Evolutionary conservation across 1,140 invertebrate species (phyloP), one percentile per base, ranked within the genome.

Genomic region (Andricus grossulariae): DNA sequence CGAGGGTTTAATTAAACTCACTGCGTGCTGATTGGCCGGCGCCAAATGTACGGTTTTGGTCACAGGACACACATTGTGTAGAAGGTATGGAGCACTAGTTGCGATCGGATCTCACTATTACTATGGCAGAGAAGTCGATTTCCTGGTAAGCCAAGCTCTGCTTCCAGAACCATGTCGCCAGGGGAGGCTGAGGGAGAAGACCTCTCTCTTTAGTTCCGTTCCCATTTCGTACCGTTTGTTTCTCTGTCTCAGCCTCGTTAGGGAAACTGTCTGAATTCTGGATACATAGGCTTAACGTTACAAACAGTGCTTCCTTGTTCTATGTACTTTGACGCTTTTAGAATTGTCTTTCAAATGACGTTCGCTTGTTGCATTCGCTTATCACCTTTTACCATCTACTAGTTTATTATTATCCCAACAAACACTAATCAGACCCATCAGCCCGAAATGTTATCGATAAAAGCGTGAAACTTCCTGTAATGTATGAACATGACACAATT

Each of bases 1-100:
- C 60, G 60, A 45, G 60, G 25, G 83, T 86, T 84, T 86, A 85
- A 86, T 86, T 86, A 86, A 86, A 86, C 80, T 83, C 72, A 15
- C 54, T n/a, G 72, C 66, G 13, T 60, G 74, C 73, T 74, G 73
- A 81, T 83, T 76, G 73, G 51, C 72, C 72, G 39, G 49, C 45
- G 70, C 57, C 39, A 57, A 16, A 57, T 72, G 76, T 75, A 73
- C 76, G 71, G 60, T 45, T 66, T 66, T 66, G 32, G 60, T 66
- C 16, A 16, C 39, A 66, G 60, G 73, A 57, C 16, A 74, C 72
- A 76, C 78, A 84, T 85, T 85, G 84, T 84, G 74, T 54, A 60
- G 71, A 75, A 76, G 74, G 70, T 79, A 72, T 55, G 57, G 77
- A 73, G 72, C 83, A 84, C 81, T 82, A 84, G 83, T 82, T 77